Conservation (phyloP, 2,797 vertebrate species). For the Sebastes hopkinsi region DNA sequence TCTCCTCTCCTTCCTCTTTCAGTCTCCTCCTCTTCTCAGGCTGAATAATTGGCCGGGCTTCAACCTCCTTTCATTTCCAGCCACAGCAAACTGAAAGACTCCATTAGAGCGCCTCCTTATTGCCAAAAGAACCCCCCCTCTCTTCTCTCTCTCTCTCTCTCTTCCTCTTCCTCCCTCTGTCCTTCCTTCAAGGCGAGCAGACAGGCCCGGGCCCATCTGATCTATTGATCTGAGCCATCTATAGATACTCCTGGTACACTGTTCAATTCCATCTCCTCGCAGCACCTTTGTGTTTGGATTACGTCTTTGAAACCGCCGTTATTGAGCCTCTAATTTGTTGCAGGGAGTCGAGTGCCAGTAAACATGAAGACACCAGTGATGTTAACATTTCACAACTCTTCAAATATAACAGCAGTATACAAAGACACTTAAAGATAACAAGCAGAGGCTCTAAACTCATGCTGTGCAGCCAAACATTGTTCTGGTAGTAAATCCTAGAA, state of each 20-base stretch:
- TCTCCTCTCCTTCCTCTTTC: conserved; percentile 49
- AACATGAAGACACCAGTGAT: conserved; percentile 21
- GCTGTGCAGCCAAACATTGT: not conserved
- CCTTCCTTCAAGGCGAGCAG: conserved; percentile 54
- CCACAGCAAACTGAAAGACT: conserved; percentile 77
- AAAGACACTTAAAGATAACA: not conserved
- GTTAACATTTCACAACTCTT: conserved; percentile 14
- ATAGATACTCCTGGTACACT: conserved; percentile 38
- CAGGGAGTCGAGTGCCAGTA: conserved; percentile 20
- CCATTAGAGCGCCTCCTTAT: conserved; percentile 70
- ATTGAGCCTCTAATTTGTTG: conserved; percentile 28
- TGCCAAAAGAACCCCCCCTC: conserved; percentile 60
- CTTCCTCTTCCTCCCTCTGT: conserved; percentile 10
- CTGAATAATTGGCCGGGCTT: conserved; percentile 77
- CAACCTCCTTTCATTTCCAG: conserved; percentile 80
- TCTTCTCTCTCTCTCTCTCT: not conserved
- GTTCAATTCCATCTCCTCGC: conserved; percentile 23
- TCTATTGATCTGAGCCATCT: conserved; percentile 62
- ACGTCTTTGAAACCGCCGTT: not conserved
- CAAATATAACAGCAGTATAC: not conserved
- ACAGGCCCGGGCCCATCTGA: conserved; percentile 46
- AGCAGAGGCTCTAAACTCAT: not conserved
- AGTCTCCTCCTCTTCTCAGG: conserved; percentile 62
- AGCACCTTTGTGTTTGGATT: conserved; percentile 51
- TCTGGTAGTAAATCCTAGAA: not conserved